Conservation (phyloP, 2,113 vertebrate genomes). For the Albula glossodonta region DNA sequence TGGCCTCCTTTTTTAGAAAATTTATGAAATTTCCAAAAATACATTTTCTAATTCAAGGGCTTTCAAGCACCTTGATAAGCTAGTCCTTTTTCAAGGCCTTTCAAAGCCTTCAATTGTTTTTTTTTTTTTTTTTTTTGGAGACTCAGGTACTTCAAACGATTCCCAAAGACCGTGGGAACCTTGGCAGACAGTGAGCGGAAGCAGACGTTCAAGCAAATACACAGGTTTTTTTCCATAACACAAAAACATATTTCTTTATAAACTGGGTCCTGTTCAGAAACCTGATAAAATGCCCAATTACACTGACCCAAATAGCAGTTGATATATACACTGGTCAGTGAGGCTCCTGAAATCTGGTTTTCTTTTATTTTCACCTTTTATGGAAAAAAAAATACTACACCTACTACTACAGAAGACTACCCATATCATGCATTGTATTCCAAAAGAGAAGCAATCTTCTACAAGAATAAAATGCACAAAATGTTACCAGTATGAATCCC, state of each 20-base stretch:
- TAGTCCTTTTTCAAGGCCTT: background rate
- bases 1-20: background rate
- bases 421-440: no score
- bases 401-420: no score
- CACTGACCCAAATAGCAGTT: background rate
- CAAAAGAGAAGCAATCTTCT: no score
- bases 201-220: background rate
- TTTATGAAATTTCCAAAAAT: background rate
- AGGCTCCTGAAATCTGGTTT: background rate
- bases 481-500: no score
- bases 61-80: background rate
- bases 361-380: conserved; percentile 10
- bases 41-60: background rate
- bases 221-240: background rate
- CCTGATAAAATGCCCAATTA: background rate
- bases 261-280: conserved; percentile 8
- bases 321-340: background rate
- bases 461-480: no score
- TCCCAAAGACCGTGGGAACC: background rate
- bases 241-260: background rate
- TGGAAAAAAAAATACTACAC: no score
- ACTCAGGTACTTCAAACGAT: background rate
- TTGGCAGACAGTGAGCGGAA: background rate
- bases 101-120: background rate
- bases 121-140: background rate